Conservation (phyloP, 2,113 vertebrate species). For the Amphilophus citrinellus region DNA sequence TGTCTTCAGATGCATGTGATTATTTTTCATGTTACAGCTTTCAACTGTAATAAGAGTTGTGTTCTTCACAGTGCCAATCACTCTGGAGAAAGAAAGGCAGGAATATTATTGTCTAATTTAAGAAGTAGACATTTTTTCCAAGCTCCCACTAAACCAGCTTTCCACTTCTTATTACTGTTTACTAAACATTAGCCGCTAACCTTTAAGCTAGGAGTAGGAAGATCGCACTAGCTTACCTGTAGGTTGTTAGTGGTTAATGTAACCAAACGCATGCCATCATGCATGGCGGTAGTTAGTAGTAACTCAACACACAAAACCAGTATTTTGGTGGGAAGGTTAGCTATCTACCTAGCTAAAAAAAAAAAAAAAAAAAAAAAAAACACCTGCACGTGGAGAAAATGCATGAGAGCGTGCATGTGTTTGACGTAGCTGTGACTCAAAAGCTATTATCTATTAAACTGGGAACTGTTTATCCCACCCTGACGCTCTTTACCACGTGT, state of each 20-base stretch:
- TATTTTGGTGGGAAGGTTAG: background rate
- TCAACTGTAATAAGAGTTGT: background rate
- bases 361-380: background rate
- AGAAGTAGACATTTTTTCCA: background rate
- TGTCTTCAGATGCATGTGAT: background rate
- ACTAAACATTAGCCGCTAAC: constrained; percentile 4
- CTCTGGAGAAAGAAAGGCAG: background rate
- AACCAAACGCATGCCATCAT: background rate
- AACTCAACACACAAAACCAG: background rate
- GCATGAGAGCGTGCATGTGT: background rate
- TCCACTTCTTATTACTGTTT: background rate
- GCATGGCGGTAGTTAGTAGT: background rate
- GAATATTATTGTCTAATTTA: background rate
- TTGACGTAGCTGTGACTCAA: background rate
- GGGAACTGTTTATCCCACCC: background rate
- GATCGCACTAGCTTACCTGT: background rate
- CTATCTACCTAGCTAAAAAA: background rate
- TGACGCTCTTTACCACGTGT: background rate
- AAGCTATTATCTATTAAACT: background rate
- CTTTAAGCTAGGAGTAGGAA: background rate
- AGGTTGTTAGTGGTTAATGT: background rate
- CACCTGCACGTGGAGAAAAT: background rate
- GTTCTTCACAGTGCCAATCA: no score
- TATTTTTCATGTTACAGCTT: background rate
- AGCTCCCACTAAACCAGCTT: no score